Conservation (phyloP, 2,888 invertebrate species). For the Drosophila atripex region DNA sequence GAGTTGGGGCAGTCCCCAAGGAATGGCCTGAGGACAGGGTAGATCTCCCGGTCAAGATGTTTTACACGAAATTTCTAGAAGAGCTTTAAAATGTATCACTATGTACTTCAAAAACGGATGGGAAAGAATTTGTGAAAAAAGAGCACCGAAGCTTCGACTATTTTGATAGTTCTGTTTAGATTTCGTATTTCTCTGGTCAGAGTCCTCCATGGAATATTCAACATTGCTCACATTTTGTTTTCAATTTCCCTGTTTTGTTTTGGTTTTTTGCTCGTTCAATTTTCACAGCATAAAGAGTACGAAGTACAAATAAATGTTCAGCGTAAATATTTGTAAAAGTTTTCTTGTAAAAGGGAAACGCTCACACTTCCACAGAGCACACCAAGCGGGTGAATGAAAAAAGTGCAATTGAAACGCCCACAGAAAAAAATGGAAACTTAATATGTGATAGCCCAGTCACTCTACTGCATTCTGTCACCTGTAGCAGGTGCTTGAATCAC, state of each 20-base stretch:
- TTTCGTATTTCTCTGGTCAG: conserved; percentile 3
- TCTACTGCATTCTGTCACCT: conserved; percentile 18
- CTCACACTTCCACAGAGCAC: background rate
- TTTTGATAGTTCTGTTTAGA: background rate
- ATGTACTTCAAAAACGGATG: background rate
- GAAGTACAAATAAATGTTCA: conserved; percentile 25
- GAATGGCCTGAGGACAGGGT: background rate
- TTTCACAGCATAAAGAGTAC: conserved; percentile 23
- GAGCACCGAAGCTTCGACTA: conserved; percentile 12
- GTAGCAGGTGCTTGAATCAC: conserved; percentile 31
- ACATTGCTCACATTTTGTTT: conserved; percentile 31
- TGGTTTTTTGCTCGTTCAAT: conserved; percentile 24
- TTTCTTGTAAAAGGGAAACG: conserved; percentile 25
- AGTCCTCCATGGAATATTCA: conserved; percentile 15
- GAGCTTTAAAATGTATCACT: background rate
- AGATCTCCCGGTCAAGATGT: background rate
- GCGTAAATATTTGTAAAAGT: conserved; percentile 29
- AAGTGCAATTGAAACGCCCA: conserved; percentile 31
- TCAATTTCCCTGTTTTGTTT: conserved; percentile 26
- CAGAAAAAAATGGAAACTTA: conserved; percentile 9
- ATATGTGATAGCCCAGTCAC: conserved; percentile 11
- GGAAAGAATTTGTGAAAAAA: background rate
- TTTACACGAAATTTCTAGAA: background rate
- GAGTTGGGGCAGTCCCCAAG: conserved; percentile 15
- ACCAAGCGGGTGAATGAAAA: conserved; percentile 2